Base-by-base conservation (phyloP, 53 echinoderm and acorn worm species). In the Patiria pectinifera region DNA sequence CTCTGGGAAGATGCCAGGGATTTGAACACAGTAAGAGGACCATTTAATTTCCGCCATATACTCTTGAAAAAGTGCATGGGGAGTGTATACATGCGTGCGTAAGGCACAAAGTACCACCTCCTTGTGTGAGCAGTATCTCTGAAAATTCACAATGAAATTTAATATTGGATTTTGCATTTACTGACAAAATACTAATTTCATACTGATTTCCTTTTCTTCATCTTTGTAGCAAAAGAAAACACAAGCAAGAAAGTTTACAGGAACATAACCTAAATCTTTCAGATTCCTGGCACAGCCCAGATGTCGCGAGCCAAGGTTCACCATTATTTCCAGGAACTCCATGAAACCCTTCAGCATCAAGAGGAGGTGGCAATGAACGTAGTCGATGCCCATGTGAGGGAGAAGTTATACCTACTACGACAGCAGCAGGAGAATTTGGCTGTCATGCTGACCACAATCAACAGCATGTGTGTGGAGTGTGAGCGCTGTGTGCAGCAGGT, bases 201-300 rank as follows among this genome's bases (percentile, higher is more conserved):
- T 21, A 14, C 11, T 53, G 58, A 89, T 21, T 16, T 45, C 23
- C 62, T 47, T 53, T 8, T 53, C 6, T 53, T 53, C 53, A 5
- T 53, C 53, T 53, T 53, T 53, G 53, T 53, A 6, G 53, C 53
- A 5, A 5, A 53, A 53, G 8, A 53, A 53, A 53, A 5, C 53
- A 53, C 53, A 53, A 53, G 53, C 53, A 53, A 53, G 53, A 53
- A 53, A 53, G 6, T 53, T 53, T 5, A 53, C 53, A 53, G 8
- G 74, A 23, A 9, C 44, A 62, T 78, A 2, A 10, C 24, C 9
- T 58, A 23, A n/a, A 59, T 53, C 62, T 82, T 87, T 18, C 91
- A 97, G 98, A 93, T 96, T 25, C 98, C 98, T 71, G 98, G 98
- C 35, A 96, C 95, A 46, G 98, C 98, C 2, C 96, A 97, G 79